Evolutionary conservation across 2,113 vertebrate genomes (phyloP).

Genomic region (Python bivittatus): DNA sequence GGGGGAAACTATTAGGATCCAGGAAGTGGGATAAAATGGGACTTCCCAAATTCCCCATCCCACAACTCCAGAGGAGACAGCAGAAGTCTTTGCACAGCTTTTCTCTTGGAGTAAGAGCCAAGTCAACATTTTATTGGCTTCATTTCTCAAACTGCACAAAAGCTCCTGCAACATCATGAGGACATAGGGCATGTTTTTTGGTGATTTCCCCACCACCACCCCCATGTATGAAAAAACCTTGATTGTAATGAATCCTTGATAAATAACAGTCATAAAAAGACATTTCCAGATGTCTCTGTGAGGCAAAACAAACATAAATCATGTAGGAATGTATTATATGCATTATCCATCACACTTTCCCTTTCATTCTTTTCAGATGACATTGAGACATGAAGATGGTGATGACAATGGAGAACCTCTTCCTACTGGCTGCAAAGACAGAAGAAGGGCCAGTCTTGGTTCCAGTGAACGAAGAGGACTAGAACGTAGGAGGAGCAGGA

Average conservation of each 20-base stretch:
- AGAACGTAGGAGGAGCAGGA: slow-evolving; percentile 89
- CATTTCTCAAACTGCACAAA: neutral
- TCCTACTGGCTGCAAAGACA: slow-evolving; percentile 80
- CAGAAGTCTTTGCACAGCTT: neutral
- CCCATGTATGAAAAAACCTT: neutral
- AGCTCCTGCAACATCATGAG: neutral
- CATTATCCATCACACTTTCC: neutral
- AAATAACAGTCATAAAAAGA: neutral
- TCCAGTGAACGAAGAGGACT: slow-evolving; percentile 74
- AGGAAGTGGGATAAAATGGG: neutral
- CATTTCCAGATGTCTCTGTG: neutral
- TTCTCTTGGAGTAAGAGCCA: neutral
- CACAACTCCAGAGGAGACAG: neutral
- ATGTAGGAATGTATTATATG: rapidly evolving
- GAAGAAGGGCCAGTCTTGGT: slow-evolving; percentile 86
- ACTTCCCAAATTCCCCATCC: neutral
- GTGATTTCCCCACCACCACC: neutral
- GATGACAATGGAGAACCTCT: slow-evolving; percentile 81
- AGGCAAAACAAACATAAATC: neutral
- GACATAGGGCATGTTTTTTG: neutral
- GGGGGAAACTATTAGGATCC: neutral
- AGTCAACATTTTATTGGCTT: neutral
- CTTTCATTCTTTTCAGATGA: slow-evolving; percentile 72
- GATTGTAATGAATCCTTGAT: no score
- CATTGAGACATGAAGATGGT: slow-evolving; percentile 87